These are phyloP conservation scores for Urechis unicinctus DNA, from an alignment of 2,888 invertebrate species.

Conservation along the genomic window DNA sequence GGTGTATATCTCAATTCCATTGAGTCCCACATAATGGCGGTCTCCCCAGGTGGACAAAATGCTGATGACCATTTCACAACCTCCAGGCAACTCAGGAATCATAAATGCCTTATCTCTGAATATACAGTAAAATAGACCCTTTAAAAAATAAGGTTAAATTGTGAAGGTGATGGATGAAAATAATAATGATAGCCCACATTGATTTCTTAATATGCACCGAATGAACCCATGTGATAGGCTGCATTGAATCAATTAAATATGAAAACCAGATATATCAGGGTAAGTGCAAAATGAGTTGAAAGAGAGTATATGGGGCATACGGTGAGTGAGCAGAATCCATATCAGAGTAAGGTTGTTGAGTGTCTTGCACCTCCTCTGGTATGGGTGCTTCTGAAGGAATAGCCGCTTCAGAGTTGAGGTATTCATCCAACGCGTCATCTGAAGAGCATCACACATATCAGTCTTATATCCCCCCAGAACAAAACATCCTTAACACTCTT, in stretches of 20 bases:
- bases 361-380: slow-evolving; percentile 20
- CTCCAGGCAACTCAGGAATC: slow-evolving; percentile 70
- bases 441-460: slow-evolving; percentile 2
- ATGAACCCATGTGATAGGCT: no score
- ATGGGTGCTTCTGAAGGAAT: slow-evolving; percentile 15
- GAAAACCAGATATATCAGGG: no score
- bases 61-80: slow-evolving; percentile 62
- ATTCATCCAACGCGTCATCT: slow-evolving; percentile 44
- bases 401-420: slow-evolving; percentile 25
- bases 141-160: no score
- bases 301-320: no score
- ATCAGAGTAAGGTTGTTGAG: no score
- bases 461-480: neutral
- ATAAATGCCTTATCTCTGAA: slow-evolving; percentile 54
- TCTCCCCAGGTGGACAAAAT: slow-evolving; percentile 71
- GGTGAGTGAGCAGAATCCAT: no score
- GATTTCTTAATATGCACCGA: no score
- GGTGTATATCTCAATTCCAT: slow-evolving; percentile 70
- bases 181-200: no score
- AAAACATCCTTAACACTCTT: no score
- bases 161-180: no score
- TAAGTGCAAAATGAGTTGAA: no score
- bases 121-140: neutral
- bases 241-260: no score
- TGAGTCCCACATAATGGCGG: slow-evolving; percentile 69